Conservation (phyloP, 1,140 invertebrate species). For the Hylaeus volcanicus region DNA sequence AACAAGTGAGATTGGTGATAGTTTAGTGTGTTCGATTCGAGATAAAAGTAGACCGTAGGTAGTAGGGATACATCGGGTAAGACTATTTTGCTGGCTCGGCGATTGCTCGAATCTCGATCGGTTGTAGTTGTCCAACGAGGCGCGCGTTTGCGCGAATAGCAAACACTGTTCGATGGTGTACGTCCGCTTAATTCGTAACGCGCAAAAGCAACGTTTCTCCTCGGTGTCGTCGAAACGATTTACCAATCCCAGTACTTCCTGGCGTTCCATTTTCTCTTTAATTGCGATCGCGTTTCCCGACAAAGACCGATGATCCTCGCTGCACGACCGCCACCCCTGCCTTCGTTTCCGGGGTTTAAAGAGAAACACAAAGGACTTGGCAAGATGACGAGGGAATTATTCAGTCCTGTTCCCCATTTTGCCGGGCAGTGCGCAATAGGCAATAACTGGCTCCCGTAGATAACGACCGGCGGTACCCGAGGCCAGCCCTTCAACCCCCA, state of each 20-base stretch:
- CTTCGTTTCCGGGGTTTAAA: constrained; percentile 39
- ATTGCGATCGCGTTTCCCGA: constrained; percentile 10
- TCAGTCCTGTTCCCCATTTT: constrained; percentile 38
- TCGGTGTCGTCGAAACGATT: constrained; percentile 9
- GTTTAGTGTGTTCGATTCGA: no score
- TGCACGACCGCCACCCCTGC: no score
- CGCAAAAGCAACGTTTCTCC: background rate
- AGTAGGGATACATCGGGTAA: no score
- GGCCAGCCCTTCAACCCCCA: background rate
- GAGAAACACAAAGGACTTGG: constrained; percentile 43
- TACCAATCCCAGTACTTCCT: background rate
- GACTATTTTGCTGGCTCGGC: no score
- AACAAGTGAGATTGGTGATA: no score
- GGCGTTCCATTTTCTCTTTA: background rate
- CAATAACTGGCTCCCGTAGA: constrained; percentile 46
- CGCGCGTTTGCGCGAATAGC: no score
- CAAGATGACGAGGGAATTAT: constrained; percentile 51
- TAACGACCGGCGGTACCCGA: constrained; percentile 28
- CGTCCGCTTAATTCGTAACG: no score
- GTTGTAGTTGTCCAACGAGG: no score
- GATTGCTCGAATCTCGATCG: no score
- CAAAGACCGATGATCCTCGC: constrained; percentile 20
- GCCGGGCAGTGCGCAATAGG: constrained; percentile 35
- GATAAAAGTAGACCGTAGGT: no score
- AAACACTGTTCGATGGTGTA: no score